Evolutionary conservation across 2,888 invertebrate species (phyloP).

Genomic region (Stenotaenia linearis): DNA sequence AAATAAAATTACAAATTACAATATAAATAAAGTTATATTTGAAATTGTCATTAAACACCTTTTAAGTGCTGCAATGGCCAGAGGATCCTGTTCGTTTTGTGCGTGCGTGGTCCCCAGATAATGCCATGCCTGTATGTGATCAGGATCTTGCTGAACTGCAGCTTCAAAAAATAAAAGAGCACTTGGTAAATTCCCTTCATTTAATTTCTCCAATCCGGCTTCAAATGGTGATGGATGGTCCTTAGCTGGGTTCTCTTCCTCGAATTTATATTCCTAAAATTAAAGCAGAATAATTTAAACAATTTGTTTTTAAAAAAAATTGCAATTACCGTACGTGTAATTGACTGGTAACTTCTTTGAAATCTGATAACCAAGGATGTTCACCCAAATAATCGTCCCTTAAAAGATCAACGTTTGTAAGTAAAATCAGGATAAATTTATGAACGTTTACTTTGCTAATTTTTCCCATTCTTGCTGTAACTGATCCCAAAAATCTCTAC

Average conservation of each 20-base stretch:
- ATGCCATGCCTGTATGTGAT: slow-evolving; percentile 71
- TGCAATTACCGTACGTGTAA: slow-evolving; percentile 52
- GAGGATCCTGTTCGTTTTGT: slow-evolving; percentile 94
- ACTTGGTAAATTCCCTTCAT: slow-evolving; percentile 84
- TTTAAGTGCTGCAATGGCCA: slow-evolving; percentile 59
- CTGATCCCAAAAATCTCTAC: slow-evolving; percentile 49
- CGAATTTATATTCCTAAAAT: slow-evolving; percentile 66
- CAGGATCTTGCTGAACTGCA: slow-evolving; percentile 75
- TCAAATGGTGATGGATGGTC: slow-evolving; percentile 71
- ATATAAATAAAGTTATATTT: not conserved
- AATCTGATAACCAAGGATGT: slow-evolving; percentile 68
- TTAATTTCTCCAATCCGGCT: slow-evolving; percentile 75
- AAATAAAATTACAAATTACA: slow-evolving; percentile 8
- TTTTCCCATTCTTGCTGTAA: slow-evolving; percentile 49
- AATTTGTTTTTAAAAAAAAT: not conserved
- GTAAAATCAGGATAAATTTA: too few species aligned
- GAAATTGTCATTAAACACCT: not conserved
- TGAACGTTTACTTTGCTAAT: slow-evolving; percentile 53
- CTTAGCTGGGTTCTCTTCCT: slow-evolving; percentile 78
- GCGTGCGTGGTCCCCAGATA: slow-evolving; percentile 86
- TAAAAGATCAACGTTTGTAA: too few species aligned
- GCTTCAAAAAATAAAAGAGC: slow-evolving; percentile 96
- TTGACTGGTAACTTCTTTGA: slow-evolving; percentile 57
- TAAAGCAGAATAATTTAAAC: not conserved
- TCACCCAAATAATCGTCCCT: slow-evolving; percentile 43